These are phyloP conservation scores for Sigmodon hispidus DNA, from an alignment of 2,113 vertebrate genomes.

Conservation along the genomic window DNA sequence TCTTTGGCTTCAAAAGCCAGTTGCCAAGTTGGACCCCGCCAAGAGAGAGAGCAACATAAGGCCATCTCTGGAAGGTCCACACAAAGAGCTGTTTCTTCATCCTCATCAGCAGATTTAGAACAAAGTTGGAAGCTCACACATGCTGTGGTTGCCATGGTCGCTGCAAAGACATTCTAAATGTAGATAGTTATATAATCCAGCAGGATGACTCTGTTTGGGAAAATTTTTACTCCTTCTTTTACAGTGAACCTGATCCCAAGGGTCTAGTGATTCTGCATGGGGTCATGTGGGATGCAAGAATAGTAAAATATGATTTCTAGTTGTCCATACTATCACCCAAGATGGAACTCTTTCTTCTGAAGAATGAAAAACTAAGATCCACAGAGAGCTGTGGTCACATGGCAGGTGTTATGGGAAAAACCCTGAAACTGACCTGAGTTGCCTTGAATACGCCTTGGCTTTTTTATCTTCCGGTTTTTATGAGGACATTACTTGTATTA, in stretches of 20 bases:
- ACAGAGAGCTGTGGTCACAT: neutral
- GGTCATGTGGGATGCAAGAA: neutral
- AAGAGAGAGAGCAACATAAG: neutral
- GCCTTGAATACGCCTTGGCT: neutral
- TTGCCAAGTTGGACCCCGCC: neutral
- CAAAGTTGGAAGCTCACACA: conserved; percentile 82
- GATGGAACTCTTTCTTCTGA: neutral
- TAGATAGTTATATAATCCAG: conserved; percentile 87
- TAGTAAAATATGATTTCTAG: neutral
- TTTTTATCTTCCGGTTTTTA: neutral
- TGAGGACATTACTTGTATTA: neutral
- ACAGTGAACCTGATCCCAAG: conserved; percentile 11
- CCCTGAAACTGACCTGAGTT: neutral
- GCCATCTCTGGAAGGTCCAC: neutral
- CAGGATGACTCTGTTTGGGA: conserved; percentile 83
- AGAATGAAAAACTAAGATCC: neutral
- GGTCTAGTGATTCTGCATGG: neutral
- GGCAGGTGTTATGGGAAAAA: neutral
- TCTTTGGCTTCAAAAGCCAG: neutral
- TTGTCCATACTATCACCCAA: neutral
- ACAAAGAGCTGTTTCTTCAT: conserved; percentile 82
- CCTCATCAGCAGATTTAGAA: conserved; percentile 87
- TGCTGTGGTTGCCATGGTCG: conserved; percentile 86
- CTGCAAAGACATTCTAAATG: conserved; percentile 88
- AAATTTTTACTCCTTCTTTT: conserved; percentile 78